Conservation (phyloP, 2,797 vertebrate genomes). For the Falco peregrinus region DNA sequence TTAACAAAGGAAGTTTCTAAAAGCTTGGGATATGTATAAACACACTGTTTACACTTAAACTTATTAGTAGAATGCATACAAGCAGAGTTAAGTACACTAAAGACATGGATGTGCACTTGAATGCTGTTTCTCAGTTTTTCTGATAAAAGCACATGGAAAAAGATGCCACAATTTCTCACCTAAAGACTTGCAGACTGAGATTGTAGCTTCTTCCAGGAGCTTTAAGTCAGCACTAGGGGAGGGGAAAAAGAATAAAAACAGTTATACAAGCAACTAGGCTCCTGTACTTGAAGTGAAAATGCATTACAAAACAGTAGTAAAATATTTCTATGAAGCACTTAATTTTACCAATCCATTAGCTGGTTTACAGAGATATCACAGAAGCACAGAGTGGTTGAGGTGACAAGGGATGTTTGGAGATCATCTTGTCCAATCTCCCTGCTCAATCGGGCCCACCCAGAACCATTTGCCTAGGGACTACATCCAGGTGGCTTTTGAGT, state of each 20-base stretch:
- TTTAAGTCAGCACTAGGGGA: constrained; percentile 87
- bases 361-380: neutral
- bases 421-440: neutral
- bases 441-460: neutral
- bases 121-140: neutral
- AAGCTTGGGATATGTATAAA: neutral
- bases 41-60: neutral
- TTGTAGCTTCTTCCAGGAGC: constrained; percentile 90
- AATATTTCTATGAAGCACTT: neutral
- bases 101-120: neutral
- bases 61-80: neutral
- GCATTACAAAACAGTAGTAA: neutral
- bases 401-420: neutral
- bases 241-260: neutral
- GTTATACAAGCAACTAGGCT: neutral
- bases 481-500: neutral
- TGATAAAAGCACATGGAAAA: neutral
- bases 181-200: constrained; percentile 90
- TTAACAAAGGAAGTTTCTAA: neutral
- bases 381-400: neutral
- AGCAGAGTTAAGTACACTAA: neutral
- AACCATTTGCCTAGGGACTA: neutral
- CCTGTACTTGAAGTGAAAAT: neutral
- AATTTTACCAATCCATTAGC: neutral
- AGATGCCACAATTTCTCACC: constrained; percentile 77